Percentiles rank a stretch among this genome's conserved stretches.
Evolutionary conservation across 2,888 invertebrate species (phyloP).

Genomic region (Chymomyza amoena): DNA sequence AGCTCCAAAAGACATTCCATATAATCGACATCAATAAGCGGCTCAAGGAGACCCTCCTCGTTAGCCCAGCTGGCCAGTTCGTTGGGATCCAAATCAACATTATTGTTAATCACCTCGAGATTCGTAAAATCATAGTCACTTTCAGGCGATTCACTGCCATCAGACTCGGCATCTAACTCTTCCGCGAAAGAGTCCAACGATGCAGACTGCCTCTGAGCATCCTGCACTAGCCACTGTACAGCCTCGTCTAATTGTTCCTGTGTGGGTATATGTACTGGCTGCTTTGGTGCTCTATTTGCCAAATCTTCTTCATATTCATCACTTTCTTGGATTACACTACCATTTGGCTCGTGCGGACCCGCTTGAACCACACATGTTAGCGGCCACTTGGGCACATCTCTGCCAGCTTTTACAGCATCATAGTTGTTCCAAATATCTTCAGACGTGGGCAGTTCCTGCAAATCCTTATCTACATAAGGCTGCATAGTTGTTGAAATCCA

Average conservation of each 20-base stretch:
- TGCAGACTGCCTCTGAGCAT: neutral
- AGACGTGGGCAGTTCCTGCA: conserved; percentile 16
- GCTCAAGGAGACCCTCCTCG: conserved; percentile 8
- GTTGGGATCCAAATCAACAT: neutral
- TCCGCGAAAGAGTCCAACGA: neutral
- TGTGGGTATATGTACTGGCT: neutral
- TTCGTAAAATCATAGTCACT: neutral
- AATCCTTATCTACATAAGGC: neutral
- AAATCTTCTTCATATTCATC: too few relatives aligned
- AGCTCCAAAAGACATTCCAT: conserved; percentile 16
- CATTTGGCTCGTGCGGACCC: neutral
- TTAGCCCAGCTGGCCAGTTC: conserved; percentile 9
- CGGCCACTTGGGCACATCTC: conserved; percentile 18
- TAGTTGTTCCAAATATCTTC: conserved; percentile 25
- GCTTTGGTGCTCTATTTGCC: neutral
- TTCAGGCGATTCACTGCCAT: neutral
- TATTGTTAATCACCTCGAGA: neutral
- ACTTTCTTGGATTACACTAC: neutral
- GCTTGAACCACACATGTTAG: neutral
- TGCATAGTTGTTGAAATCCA: neutral
- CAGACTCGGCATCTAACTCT: neutral
- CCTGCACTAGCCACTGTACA: neutral
- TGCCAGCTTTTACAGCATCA: neutral
- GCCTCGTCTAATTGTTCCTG: neutral
- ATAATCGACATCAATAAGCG: conserved; percentile 20